A percentile compares a stretch with the other conserved stretches of the same genome.
phyloP scores from a whole-genome alignment of 1,140 invertebrate species.

The Leptinotarsa lineolata region DNA sequence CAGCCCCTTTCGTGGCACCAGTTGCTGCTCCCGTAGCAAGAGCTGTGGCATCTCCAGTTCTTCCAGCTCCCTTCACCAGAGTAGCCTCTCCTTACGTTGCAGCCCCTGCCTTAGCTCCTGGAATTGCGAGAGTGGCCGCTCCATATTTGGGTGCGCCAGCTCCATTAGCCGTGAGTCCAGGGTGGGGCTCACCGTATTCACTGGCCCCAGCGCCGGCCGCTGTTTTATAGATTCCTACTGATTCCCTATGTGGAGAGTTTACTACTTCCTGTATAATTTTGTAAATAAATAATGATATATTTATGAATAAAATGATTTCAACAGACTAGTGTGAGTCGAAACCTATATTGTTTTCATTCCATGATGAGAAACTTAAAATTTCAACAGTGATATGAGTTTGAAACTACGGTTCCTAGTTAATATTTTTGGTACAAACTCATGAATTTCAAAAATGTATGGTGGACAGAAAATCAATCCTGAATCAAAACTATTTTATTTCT shows the following conservation, averaged over 20 bases:
- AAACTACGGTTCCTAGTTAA: too few species aligned
- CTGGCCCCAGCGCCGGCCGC: not conserved
- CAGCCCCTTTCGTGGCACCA: constrained; percentile 48
- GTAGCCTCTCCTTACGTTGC: constrained; percentile 3
- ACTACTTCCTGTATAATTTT: constrained; percentile 17
- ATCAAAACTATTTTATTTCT: too few species aligned
- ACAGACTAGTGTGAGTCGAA: not conserved
- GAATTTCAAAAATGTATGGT: too few species aligned
- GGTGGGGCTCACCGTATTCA: constrained; percentile 10
- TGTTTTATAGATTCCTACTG: constrained; percentile 15
- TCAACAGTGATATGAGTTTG: too few species aligned
- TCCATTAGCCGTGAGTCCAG: constrained; percentile 21
- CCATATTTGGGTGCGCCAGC: constrained; percentile 12
- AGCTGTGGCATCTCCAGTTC: constrained; percentile 26
- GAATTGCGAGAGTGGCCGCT: constrained; percentile 17
- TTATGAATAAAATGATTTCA: not conserved
- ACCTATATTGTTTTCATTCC: too few species aligned
- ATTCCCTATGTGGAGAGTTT: not conserved
- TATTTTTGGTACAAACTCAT: too few species aligned
- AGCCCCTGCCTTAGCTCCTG: constrained; percentile 16
- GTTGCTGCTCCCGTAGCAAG: constrained; percentile 18
- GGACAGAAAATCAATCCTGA: too few species aligned
- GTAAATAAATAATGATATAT: constrained; percentile 26
- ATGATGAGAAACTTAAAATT: too few species aligned
- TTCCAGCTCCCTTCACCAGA: constrained; percentile 8